phyloP scores from a whole-genome alignment of 2,888 invertebrate species.

The Escarpia spicata region DNA sequence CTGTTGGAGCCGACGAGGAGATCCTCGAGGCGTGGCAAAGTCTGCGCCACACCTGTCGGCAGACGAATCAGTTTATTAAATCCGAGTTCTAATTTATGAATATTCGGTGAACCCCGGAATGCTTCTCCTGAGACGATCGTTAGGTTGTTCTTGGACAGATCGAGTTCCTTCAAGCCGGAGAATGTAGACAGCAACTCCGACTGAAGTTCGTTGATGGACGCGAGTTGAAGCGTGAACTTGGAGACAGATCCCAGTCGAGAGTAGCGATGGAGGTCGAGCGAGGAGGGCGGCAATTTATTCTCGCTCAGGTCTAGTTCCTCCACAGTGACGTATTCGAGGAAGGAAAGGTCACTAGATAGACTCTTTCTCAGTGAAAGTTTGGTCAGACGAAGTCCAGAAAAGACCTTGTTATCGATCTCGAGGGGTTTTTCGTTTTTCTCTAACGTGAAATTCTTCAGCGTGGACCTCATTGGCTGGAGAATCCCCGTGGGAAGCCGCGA shows the following conservation, averaged over 20 bases:
- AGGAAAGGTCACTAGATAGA: conserved; percentile 24
- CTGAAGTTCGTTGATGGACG: neutral
- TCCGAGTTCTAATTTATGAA: conserved; percentile 28
- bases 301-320: conserved; percentile 34
- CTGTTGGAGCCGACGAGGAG: conserved; percentile 35
- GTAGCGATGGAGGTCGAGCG: neutral
- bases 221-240: conserved; percentile 20
- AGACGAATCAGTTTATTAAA: conserved; percentile 27
- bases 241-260: conserved; percentile 22
- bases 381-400: conserved; percentile 30
- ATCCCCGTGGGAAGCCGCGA: conserved; percentile 1
- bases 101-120: conserved; percentile 28
- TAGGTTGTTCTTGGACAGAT: conserved; percentile 33
- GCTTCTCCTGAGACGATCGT: conserved; percentile 22
- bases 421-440: conserved; percentile 29
- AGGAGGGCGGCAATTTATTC: conserved; percentile 21
- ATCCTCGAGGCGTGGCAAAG: conserved; percentile 19
- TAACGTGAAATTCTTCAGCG: conserved; percentile 28
- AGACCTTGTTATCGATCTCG: conserved; percentile 27
- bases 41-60: conserved; percentile 31
- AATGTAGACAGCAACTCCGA: conserved; percentile 22
- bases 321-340: conserved; percentile 28
- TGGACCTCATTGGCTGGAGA: conserved; percentile 25
- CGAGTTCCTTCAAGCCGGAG: conserved; percentile 25
- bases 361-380: conserved; percentile 21